Conservation (phyloP, 2,113 vertebrate genomes). For the Anhinga anhinga region DNA sequence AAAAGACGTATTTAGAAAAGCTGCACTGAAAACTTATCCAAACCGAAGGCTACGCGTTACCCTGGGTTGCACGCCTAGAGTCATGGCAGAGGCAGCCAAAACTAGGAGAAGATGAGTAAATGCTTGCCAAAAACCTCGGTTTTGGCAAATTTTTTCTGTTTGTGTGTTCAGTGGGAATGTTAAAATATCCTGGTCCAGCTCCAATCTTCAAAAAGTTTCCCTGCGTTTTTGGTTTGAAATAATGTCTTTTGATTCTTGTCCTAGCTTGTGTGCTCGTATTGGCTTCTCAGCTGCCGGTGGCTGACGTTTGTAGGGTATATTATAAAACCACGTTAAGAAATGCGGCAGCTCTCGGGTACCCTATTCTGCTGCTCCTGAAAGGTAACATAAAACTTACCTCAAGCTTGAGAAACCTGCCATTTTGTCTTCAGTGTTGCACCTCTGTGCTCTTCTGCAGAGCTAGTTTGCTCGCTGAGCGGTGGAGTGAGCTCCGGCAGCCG, state of each 20-base stretch:
- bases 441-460: rapidly evolving
- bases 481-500: rapidly evolving
- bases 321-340: rapidly evolving
- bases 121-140: not conserved
- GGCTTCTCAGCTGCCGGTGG: not conserved
- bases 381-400: not conserved
- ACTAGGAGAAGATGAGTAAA: not conserved
- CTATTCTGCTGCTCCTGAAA: not conserved
- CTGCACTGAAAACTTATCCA: not conserved
- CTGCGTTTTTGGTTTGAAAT: not conserved
- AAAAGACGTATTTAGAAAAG: rapidly evolving
- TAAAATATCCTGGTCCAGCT: not conserved
- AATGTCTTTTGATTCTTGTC: not conserved
- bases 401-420: not conserved
- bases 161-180: not conserved
- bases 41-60: rapidly evolving
- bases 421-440: not conserved
- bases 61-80: not conserved
- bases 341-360: rapidly evolving
- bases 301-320: not conserved
- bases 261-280: rapidly evolving
- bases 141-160: not conserved
- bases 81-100: not conserved
- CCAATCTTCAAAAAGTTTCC: not conserved
- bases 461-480: rapidly evolving